Evolutionary conservation across 2,888 invertebrate genomes (phyloP).

Genomic region (Coelopa pilipes): DNA sequence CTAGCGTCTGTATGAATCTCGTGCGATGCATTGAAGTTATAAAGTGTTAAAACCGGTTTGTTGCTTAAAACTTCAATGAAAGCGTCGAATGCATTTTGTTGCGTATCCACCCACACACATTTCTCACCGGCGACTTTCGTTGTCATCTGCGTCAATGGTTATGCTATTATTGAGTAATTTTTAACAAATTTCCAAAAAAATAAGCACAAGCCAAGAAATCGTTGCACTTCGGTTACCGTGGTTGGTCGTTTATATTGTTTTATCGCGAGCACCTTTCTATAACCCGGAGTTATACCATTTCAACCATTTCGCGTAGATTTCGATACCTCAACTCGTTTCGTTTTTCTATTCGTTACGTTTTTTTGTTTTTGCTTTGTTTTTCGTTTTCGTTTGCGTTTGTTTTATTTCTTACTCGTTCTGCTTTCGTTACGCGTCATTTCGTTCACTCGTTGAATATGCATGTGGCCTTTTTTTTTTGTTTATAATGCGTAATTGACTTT

Average conservation of each 20-base stretch:
- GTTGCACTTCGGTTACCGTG: slow-evolving; percentile 27
- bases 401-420: too few species aligned
- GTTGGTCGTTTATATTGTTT: slow-evolving; percentile 26
- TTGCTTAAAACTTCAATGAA: slow-evolving; percentile 16
- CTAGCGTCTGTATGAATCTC: slow-evolving; percentile 37
- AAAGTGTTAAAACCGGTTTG: slow-evolving; percentile 17
- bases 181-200: slow-evolving; percentile 39
- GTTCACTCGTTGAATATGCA: too few species aligned
- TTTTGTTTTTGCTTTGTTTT: too few species aligned
- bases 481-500: too few species aligned
- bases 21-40: slow-evolving; percentile 16
- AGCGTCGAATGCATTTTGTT: slow-evolving; percentile 15
- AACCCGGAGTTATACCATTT: slow-evolving; percentile 36
- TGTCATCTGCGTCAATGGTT: slow-evolving; percentile 44
- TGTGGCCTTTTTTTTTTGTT: too few species aligned
- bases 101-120: slow-evolving; percentile 12
- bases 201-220: slow-evolving; percentile 30
- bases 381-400: too few species aligned
- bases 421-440: too few species aligned
- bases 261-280: slow-evolving; percentile 31
- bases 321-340: too few species aligned
- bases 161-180: slow-evolving; percentile 34
- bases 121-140: slow-evolving; percentile 13
- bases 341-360: too few species aligned
- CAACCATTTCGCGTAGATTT: too few species aligned